A percentile compares a stretch with the other conserved stretches of the same genome.
Conservation (phyloP, 2,888 invertebrate genomes). For the Atethmia centrago region DNA sequence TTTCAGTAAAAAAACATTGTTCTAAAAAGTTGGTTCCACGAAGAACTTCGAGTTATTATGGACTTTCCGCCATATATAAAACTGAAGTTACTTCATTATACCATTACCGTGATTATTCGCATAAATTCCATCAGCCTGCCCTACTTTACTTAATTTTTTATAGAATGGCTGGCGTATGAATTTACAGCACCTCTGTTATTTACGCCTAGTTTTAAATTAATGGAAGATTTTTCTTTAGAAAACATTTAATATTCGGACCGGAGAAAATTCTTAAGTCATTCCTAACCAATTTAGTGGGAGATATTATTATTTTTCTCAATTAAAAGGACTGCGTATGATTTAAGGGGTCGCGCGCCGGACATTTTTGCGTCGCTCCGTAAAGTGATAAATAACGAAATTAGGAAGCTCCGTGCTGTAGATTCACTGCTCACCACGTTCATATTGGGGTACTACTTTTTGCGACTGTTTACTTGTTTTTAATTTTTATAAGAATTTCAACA, state of each 20-base stretch:
- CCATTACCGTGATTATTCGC: conserved; percentile 43
- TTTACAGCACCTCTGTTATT: conserved; percentile 62
- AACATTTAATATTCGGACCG: conserved; percentile 76
- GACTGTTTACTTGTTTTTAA: background rate
- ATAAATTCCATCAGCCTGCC: conserved; percentile 47
- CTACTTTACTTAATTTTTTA: conserved; percentile 49
- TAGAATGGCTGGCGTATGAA: conserved; percentile 38
- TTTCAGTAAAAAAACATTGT: background rate
- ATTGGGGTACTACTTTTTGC: conserved; percentile 47
- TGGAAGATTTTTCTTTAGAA: conserved; percentile 55
- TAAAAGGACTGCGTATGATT: conserved; percentile 80
- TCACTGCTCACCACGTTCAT: conserved; percentile 59
- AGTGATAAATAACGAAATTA: conserved; percentile 83
- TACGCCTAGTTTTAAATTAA: conserved; percentile 67
- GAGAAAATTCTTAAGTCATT: conserved; percentile 77
- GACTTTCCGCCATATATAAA: conserved; percentile 39
- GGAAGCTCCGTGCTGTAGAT: conserved; percentile 65
- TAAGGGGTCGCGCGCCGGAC: conserved; percentile 73
- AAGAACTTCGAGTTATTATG: background rate
- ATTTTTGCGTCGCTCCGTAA: conserved; percentile 76
- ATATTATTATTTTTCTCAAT: conserved; percentile 87
- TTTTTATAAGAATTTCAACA: background rate
- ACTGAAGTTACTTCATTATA: conserved; percentile 34
- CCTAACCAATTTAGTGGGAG: conserved; percentile 72
- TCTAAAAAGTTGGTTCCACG: background rate